Base-by-base conservation (phyloP, 2,113 vertebrate species). In the Archocentrus centrarchus region DNA sequence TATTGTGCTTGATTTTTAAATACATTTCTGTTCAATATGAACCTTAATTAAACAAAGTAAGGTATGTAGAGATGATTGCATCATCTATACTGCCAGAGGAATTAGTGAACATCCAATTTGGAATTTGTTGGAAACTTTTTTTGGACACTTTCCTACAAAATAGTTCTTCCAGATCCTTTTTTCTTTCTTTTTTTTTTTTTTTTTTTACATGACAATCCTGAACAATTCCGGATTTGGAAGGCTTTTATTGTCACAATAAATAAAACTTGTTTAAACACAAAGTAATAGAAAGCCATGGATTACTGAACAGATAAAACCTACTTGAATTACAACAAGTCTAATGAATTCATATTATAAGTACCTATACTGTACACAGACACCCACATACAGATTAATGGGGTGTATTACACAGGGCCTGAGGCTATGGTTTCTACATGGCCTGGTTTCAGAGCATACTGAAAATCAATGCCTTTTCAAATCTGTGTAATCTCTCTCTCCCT, bases 401-500 rank as follows among this genome's bases (percentile, higher is more conserved):
- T 84, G 76, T 84, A 84, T 80, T 78, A 79, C 88, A 11, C 78
- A 70, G 11, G 50, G 60, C 90, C 88, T 15, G 6, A 14, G 86
- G 90, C 81, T 41, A 50, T 22, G 82, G 75, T 82, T 91, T 84
- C 75, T 77, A 86, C 89, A 90, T 93, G 93, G 87, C 93, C 93
- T 93, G 88, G 86, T 92, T 95, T 92, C 81, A 87, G 79, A 85
- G 55, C 41, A 88, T 81, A 80, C 24, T 75, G 61, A 87, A 6
- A 88, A 94, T 93, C 94, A 93, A 91, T 93, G 79, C 24, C 11
- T 76, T 84, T 84, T 85, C 14, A 57, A 75, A 80, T 87, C 66
- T 57, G 37, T 82, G 22, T 44, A 77, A 81, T 86, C 84, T 41
- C 13, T 59, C 11, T 77, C 73, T 73, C 61, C 44, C 22, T 60